A percentile compares a stretch with the other conserved stretches of the same genome.
phyloP scores from a whole-genome alignment of 2,888 invertebrate species.

The Clusia tigrina region DNA sequence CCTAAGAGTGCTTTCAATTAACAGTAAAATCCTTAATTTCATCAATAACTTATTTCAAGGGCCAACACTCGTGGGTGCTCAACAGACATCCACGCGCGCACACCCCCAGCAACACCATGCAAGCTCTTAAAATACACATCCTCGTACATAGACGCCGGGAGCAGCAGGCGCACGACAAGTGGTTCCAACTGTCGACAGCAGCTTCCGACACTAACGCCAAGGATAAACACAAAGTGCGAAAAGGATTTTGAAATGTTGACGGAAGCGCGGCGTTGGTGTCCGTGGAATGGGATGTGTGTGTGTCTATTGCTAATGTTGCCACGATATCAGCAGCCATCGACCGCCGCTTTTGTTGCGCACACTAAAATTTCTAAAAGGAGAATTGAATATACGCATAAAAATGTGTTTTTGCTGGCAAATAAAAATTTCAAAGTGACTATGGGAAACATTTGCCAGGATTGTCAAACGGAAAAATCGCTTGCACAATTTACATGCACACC shows the following conservation, averaged over 20 bases:
- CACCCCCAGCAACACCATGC: conserved; percentile 1
- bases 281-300: too few relatives aligned
- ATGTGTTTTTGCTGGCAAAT: too few relatives aligned
- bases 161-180: background rate
- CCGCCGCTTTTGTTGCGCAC: too few relatives aligned
- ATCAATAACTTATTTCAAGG: conserved; percentile 45
- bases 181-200: background rate
- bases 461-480: too few relatives aligned
- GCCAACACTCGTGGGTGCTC: too few relatives aligned
- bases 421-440: too few relatives aligned
- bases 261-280: conserved; percentile 6
- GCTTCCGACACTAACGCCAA: background rate
- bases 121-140: background rate
- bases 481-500: too few relatives aligned
- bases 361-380: too few relatives aligned
- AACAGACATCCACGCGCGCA: background rate
- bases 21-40: conserved; percentile 49
- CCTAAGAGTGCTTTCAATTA: conserved; percentile 44
- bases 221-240: background rate
- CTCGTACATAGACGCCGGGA: background rate
- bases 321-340: too few relatives aligned
- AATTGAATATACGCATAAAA: too few relatives aligned
- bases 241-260: conserved; percentile 4
- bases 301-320: too few relatives aligned
- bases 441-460: too few relatives aligned